Percentiles rank a stretch among this genome's conserved stretches.
These are phyloP conservation scores for Thalassaphorura encarpata DNA, from an alignment of 1,140 invertebrate species.

Conservation along the genomic window DNA sequence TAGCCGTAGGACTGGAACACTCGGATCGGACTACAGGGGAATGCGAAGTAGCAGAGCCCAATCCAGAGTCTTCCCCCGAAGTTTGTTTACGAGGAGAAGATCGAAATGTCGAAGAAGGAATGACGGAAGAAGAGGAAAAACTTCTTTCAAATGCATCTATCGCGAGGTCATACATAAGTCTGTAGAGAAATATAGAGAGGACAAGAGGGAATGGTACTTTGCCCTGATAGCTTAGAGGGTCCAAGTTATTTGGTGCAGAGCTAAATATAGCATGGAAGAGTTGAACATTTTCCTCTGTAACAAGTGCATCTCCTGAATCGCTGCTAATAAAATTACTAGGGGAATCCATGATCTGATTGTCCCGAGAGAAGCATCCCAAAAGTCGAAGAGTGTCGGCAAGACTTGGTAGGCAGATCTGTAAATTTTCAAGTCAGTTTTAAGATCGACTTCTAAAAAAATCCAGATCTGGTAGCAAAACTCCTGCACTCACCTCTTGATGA, in stretches of 20 bases:
- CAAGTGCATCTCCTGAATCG: no score
- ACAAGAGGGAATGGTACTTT: conserved; percentile 42
- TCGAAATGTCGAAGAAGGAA: neutral
- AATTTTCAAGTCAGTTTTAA: conserved; percentile 11
- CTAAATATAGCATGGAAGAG: conserved; percentile 23
- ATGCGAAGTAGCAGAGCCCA: neutral
- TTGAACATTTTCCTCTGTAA: conserved; percentile 40
- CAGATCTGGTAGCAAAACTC: no score
- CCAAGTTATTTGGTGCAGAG: conserved; percentile 12
- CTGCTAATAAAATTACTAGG: no score
- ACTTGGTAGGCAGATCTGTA: conserved; percentile 76
- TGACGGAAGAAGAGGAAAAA: neutral
- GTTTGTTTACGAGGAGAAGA: conserved; percentile 16
- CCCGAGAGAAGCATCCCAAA: conserved; percentile 72
- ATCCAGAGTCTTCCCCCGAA: conserved; percentile 4
- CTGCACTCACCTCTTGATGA: conserved; percentile 77
- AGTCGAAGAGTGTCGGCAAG: conserved; percentile 82
- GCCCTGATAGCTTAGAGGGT: conserved; percentile 4
- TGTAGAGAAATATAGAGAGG: conserved; percentile 65
- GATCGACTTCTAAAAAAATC: no score
- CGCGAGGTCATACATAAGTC: conserved; percentile 82
- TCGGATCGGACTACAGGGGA: conserved; percentile 2
- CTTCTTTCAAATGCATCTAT: conserved; percentile 69
- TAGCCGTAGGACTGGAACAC: neutral
- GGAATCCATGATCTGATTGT: no score